Evolutionary conservation across 1,140 invertebrate genomes (phyloP).

Genomic region (Zaprionus capensis): DNA sequence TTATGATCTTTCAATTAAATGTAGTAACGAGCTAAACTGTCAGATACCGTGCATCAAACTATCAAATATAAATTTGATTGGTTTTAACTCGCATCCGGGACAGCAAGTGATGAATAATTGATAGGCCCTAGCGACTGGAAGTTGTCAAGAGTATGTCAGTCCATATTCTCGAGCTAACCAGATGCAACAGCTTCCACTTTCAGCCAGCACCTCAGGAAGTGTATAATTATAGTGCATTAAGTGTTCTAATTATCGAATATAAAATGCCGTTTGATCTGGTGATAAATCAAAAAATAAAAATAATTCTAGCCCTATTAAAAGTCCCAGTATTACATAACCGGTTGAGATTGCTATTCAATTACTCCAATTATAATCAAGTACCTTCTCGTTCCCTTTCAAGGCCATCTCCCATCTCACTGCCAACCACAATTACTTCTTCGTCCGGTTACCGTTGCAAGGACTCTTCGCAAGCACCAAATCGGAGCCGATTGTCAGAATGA

Average conservation of each 20-base stretch:
- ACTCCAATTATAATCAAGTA: background rate
- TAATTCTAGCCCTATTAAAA: slow-evolving; percentile 5
- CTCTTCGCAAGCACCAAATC: slow-evolving; percentile 88
- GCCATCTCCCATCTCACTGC: slow-evolving; percentile 91
- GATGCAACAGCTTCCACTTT: slow-evolving; percentile 7
- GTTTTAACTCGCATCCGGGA: slow-evolving; percentile 31
- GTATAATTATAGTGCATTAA: slow-evolving; percentile 50
- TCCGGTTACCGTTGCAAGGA: slow-evolving; percentile 88
- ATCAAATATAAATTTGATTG: slow-evolving; percentile 4
- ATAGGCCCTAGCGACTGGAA: slow-evolving; percentile 22
- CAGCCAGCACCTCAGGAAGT: slow-evolving; percentile 44
- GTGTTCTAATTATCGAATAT: slow-evolving; percentile 43
- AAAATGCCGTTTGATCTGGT: slow-evolving; percentile 25
- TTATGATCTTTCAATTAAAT: slow-evolving; percentile 60
- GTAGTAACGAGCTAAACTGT: slow-evolving; percentile 1
- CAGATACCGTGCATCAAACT: background rate
- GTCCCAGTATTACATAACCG: background rate
- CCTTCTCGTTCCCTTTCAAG: slow-evolving; percentile 84
- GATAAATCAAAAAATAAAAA: background rate
- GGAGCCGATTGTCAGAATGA: slow-evolving; percentile 90
- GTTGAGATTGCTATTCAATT: background rate
- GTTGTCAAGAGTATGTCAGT: slow-evolving; percentile 26
- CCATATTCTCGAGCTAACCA: slow-evolving; percentile 8
- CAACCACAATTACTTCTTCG: slow-evolving; percentile 86
- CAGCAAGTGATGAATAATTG: slow-evolving; percentile 52